Conservation (phyloP, 2,888 invertebrate genomes). For the Chrysomela aeneicollis region DNA sequence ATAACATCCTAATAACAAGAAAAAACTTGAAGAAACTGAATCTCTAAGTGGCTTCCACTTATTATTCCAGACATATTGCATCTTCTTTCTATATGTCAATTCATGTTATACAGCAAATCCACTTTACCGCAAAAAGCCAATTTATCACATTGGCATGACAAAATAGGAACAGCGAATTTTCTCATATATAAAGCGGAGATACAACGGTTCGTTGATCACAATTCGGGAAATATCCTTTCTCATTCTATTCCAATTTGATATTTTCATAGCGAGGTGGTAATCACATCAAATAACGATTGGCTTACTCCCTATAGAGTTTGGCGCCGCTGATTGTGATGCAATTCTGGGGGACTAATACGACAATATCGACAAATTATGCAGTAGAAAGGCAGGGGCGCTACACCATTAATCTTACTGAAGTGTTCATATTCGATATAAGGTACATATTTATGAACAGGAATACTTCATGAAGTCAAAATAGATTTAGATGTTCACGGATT, state of each 20-base stretch:
- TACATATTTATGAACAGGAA: too few relatives aligned
- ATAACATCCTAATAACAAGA: too few relatives aligned
- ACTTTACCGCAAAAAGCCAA: constrained; percentile 1
- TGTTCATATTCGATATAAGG: not conserved
- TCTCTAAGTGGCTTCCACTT: too few relatives aligned
- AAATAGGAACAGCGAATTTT: constrained; percentile 34
- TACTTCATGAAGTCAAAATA: too few relatives aligned
- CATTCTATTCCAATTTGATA: constrained; percentile 44
- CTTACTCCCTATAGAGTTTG: constrained; percentile 42
- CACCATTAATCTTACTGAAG: not conserved
- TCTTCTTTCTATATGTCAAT: constrained; percentile 3
- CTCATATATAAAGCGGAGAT: constrained; percentile 39
- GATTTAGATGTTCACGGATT: too few relatives aligned
- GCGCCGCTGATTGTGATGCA: constrained; percentile 48
- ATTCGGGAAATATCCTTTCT: constrained; percentile 39
- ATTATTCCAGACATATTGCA: too few relatives aligned
- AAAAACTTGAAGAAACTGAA: too few relatives aligned
- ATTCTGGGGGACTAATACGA: constrained; percentile 45
- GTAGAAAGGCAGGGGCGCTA: constrained; percentile 25
- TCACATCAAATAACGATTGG: constrained; percentile 51
- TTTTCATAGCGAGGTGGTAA: constrained; percentile 47
- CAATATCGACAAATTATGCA: constrained; percentile 38
- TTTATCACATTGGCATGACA: constrained; percentile 16
- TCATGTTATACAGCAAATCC: not conserved
- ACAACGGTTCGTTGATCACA: constrained; percentile 39